These are phyloP conservation scores for Bos indicus DNA, from an alignment of 2,113 vertebrate genomes.

Conservation along the genomic window DNA sequence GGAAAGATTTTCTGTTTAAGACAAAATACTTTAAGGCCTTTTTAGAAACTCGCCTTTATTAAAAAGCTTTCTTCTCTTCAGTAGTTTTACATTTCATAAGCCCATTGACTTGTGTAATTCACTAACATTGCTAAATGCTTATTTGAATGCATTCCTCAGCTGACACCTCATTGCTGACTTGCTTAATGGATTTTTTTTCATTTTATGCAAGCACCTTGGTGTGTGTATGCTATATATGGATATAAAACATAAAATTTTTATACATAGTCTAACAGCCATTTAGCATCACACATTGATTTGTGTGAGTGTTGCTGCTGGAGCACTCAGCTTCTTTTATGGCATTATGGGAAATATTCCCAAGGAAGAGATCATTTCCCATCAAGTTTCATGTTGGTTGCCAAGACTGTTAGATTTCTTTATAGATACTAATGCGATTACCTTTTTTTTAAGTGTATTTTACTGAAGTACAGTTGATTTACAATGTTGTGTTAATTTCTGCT, in stretches of 20 bases:
- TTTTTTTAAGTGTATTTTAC: background rate
- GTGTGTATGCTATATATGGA: conserved; percentile 45
- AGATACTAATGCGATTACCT: background rate
- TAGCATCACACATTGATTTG: conserved; percentile 56
- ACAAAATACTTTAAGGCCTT: background rate
- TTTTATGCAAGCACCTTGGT: conserved; percentile 27
- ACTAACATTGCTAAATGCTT: background rate
- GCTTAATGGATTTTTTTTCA: conserved; percentile 54
- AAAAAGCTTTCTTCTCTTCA: background rate
- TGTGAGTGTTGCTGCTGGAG: conserved; percentile 30
- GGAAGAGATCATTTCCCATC: conserved; percentile 45
- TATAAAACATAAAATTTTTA: conserved; percentile 59
- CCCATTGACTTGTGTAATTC: conserved; percentile 1
- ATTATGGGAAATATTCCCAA: conserved; percentile 63
- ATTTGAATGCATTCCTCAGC: background rate
- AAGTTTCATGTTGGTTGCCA: background rate
- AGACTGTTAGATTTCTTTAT: background rate
- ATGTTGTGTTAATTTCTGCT: background rate
- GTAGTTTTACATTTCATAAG: background rate
- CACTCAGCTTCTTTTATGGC: conserved; percentile 33
- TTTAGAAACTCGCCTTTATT: conserved; percentile 24
- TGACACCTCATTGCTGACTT: background rate
- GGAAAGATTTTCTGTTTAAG: conserved; percentile 11
- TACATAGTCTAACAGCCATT: conserved; percentile 17
- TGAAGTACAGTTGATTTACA: background rate